These are phyloP conservation scores for Lasius fuliginosus DNA, from an alignment of 2,888 invertebrate species.

Conservation along the genomic window DNA sequence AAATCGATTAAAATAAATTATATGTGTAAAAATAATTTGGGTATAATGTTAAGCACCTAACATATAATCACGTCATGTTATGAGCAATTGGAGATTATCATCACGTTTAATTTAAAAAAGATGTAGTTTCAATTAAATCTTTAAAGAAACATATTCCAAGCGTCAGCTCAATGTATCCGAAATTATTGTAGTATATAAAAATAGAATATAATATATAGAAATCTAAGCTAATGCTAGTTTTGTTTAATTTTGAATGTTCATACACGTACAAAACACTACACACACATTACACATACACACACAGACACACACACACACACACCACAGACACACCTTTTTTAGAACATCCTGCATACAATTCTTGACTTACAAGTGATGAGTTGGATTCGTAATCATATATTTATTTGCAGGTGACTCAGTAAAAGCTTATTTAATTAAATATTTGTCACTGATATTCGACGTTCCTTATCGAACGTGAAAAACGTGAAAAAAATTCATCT, in stretches of 20 bases:
- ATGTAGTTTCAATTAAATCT: neutral
- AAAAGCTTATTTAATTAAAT: conserved; percentile 11
- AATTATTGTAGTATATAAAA: neutral
- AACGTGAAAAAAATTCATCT: neutral
- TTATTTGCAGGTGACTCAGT: neutral
- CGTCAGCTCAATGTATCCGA: neutral
- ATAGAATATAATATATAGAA: no score
- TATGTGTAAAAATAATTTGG: neutral
- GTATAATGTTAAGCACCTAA: neutral
- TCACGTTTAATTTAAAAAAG: neutral
- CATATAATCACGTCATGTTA: neutral
- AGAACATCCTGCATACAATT: neutral
- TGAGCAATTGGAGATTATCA: neutral
- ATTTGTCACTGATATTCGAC: conserved; percentile 12
- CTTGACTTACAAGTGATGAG: neutral
- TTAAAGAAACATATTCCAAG: neutral
- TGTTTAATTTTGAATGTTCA: neutral
- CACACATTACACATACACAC: neutral
- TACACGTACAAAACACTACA: neutral
- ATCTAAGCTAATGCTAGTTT: neutral
- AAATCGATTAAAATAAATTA: neutral
- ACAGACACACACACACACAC: neutral
- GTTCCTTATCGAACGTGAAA: conserved; percentile 31
- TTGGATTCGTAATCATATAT: neutral
- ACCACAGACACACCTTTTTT: conserved; percentile 11